Conservation (phyloP, 2,113 vertebrate genomes). For the Gallinago media region DNA sequence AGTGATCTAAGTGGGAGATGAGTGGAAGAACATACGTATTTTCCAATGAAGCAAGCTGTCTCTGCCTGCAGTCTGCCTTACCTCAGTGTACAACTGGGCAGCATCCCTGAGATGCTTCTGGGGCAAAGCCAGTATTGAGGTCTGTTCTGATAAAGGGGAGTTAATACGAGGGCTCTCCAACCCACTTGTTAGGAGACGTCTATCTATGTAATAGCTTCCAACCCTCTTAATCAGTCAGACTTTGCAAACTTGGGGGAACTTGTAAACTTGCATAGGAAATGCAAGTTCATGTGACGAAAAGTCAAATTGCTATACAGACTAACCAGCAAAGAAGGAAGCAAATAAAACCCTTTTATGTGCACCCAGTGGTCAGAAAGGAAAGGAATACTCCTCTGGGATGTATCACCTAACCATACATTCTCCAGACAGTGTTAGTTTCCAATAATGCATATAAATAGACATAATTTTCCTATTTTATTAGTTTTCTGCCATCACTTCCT, state of each 20-base stretch:
- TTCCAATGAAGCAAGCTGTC: not conserved
- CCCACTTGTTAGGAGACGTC: not conserved
- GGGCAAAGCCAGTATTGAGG: not conserved
- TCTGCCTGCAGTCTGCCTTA: not conserved
- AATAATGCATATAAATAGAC: slow-evolving; percentile 1
- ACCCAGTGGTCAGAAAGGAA: not conserved
- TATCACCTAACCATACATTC: not conserved
- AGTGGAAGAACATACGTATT: not conserved
- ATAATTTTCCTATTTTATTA: not conserved
- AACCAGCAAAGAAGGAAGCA: not conserved
- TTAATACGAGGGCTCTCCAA: not conserved
- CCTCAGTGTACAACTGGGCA: not conserved
- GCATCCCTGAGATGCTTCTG: not conserved
- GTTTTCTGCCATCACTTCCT: not conserved
- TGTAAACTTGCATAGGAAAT: not conserved
- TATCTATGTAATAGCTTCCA: not conserved
- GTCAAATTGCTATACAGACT: not conserved
- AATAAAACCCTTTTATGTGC: not conserved
- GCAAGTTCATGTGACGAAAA: not conserved
- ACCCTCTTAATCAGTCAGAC: not conserved
- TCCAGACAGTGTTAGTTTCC: not conserved
- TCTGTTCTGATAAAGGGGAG: not conserved
- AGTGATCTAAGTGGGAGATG: not conserved
- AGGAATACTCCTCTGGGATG: not conserved
- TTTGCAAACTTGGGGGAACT: not conserved